Percentiles rank a stretch among this genome's conserved stretches.
phyloP scores from a whole-genome alignment of 2,797 vertebrate species.

The Chloroceryle inda region DNA sequence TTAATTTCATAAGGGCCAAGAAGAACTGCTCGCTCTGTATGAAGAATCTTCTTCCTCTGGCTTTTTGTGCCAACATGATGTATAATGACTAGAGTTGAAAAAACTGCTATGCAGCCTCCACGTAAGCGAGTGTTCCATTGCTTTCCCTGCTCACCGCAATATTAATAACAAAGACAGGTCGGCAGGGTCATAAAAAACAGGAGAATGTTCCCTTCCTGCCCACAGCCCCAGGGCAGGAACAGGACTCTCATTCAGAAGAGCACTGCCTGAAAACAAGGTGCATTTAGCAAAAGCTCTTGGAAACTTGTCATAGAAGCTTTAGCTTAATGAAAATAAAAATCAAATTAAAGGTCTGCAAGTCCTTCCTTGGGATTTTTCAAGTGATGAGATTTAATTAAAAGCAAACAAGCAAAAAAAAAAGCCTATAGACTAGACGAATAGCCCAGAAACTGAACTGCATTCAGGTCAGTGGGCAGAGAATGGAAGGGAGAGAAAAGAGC shows the following conservation, averaged over 20 bases:
- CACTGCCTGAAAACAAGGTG: not conserved
- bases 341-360: not conserved
- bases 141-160: not conserved
- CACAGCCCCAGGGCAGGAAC: not conserved
- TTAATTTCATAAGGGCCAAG: constrained; percentile 64
- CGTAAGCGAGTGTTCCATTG: not conserved
- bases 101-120: not conserved
- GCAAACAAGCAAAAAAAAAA: not conserved
- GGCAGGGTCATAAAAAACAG: not conserved
- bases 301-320: not conserved
- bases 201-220: not conserved
- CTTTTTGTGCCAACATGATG: not conserved
- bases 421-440: not conserved
- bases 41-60: constrained; percentile 36
- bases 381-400: constrained; percentile 50
- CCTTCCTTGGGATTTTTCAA: constrained; percentile 43
- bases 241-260: not conserved
- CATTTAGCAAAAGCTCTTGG: constrained; percentile 13
- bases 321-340: constrained; percentile 50
- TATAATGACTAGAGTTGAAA: not conserved
- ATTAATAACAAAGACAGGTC: not conserved
- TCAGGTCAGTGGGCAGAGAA: not conserved
- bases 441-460: not conserved
- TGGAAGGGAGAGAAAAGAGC: not conserved
- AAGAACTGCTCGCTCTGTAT: constrained; percentile 40